Conservation (phyloP, 2,113 vertebrate genomes). For the Rhagologus leucostigma region DNA sequence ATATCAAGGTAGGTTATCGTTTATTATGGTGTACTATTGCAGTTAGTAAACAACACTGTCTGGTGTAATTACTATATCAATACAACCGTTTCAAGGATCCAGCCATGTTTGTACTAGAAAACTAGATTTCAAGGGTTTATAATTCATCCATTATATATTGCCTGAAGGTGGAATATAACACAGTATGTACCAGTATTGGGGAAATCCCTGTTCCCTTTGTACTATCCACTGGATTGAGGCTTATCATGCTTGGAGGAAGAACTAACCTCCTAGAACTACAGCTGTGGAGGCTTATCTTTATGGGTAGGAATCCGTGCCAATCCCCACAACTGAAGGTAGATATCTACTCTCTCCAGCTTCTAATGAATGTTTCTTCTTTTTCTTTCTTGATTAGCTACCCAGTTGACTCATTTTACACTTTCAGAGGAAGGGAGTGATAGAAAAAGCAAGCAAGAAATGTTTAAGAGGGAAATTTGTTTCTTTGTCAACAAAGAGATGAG, state of each 20-base stretch:
- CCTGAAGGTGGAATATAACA: conserved; percentile 16
- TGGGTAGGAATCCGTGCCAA: neutral
- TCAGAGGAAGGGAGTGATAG: neutral
- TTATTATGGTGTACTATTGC: neutral
- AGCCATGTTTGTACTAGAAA: conserved; percentile 28
- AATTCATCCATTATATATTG: neutral
- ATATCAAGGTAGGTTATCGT: neutral
- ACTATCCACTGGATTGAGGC: neutral
- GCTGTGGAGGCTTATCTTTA: conserved; percentile 37
- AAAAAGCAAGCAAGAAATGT: neutral
- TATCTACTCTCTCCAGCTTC: neutral
- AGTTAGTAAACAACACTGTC: conserved; percentile 27
- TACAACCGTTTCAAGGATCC: neutral
- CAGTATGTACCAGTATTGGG: neutral
- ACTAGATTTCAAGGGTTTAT: conserved; percentile 17
- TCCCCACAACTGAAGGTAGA: neutral
- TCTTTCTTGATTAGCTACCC: neutral
- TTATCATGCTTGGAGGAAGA: conserved; percentile 1
- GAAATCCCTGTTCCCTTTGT: conserved; percentile 32
- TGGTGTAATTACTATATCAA: neutral
- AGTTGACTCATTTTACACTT: neutral
- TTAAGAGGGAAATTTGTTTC: neutral
- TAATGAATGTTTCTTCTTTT: neutral
- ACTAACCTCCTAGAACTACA: neutral
- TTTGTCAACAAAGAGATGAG: neutral